phyloP scores from a whole-genome alignment of 2,797 vertebrate genomes.

The Falco berigora region DNA sequence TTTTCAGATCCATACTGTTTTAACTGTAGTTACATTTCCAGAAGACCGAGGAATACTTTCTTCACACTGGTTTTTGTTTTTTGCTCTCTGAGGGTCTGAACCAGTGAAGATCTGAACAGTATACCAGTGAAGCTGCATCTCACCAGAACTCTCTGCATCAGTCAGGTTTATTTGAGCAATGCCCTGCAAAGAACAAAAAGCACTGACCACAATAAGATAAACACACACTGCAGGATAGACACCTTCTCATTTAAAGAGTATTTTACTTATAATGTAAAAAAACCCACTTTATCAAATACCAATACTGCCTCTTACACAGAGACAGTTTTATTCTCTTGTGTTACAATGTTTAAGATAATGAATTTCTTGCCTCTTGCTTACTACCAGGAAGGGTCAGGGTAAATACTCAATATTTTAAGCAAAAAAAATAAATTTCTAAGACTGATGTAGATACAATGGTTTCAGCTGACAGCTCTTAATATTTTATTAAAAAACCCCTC shows the following conservation, averaged over 20 bases:
- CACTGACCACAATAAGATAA: background rate
- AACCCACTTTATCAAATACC: background rate
- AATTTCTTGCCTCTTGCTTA: background rate
- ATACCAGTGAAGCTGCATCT: slow-evolving; percentile 92
- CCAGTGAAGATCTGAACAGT: slow-evolving; percentile 81
- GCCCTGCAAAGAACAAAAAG: slow-evolving; percentile 75
- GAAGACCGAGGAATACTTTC: slow-evolving; percentile 52
- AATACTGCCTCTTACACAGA: background rate
- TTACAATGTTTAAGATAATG: background rate
- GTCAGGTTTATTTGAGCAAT: slow-evolving; percentile 85
- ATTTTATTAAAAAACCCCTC: background rate
- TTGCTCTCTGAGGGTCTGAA: slow-evolving; percentile 67
- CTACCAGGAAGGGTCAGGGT: background rate
- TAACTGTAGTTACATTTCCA: slow-evolving; percentile 65
- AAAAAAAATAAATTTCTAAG: background rate
- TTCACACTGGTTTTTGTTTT: slow-evolving; percentile 63
- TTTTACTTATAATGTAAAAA: background rate
- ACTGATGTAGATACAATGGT: background rate
- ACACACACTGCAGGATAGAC: background rate
- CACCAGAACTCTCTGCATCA: slow-evolving; percentile 77
- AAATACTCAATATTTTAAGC: background rate
- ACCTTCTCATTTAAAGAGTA: background rate
- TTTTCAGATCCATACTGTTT: slow-evolving; percentile 47
- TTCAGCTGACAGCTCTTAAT: background rate
- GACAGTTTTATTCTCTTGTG: background rate